Percentiles rank a stretch among this genome's conserved stretches.
phyloP scores from a whole-genome alignment of 2,113 vertebrate genomes.

The Aramus guarauna region DNA sequence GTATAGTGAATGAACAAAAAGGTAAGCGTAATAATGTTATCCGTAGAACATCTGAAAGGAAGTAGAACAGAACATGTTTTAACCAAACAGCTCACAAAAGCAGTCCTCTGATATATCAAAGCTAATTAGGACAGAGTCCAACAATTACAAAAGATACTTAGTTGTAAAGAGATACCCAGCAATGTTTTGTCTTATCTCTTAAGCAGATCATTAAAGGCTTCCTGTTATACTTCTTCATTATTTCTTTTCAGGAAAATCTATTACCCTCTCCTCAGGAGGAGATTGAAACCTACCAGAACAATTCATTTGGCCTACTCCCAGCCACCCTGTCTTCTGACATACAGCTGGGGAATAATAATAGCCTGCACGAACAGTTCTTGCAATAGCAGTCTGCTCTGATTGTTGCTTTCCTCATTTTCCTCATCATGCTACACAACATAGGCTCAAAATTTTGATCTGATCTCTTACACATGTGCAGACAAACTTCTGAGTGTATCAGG shows the following conservation, averaged over 20 bases:
- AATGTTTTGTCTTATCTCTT: constrained; percentile 25
- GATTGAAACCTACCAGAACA: background rate
- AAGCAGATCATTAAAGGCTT: constrained; percentile 46
- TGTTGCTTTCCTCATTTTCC: background rate
- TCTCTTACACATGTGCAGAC: background rate
- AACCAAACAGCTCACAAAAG: constrained; percentile 45
- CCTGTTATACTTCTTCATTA: constrained; percentile 47
- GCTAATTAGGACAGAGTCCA: constrained; percentile 52
- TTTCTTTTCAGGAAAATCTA: constrained; percentile 58
- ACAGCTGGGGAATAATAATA: background rate
- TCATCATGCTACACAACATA: rapidly evolving
- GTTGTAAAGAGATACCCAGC: constrained; percentile 39
- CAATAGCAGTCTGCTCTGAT: background rate
- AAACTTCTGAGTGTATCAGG: background rate
- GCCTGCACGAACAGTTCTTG: background rate
- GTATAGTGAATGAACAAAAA: constrained; percentile 31
- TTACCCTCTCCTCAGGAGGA: background rate
- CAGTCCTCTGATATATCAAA: constrained; percentile 36
- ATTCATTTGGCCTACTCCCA: background rate
- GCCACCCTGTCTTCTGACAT: background rate
- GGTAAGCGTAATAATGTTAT: constrained; percentile 11
- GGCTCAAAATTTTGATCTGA: background rate
- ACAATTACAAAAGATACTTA: constrained; percentile 59
- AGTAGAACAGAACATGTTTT: constrained; percentile 51
- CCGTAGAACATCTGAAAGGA: constrained; percentile 36